Percentiles rank a stretch among this genome's conserved stretches.
These are phyloP conservation scores for Corythornis cristatus DNA, from an alignment of 2,113 vertebrate species.

Conservation along the genomic window DNA sequence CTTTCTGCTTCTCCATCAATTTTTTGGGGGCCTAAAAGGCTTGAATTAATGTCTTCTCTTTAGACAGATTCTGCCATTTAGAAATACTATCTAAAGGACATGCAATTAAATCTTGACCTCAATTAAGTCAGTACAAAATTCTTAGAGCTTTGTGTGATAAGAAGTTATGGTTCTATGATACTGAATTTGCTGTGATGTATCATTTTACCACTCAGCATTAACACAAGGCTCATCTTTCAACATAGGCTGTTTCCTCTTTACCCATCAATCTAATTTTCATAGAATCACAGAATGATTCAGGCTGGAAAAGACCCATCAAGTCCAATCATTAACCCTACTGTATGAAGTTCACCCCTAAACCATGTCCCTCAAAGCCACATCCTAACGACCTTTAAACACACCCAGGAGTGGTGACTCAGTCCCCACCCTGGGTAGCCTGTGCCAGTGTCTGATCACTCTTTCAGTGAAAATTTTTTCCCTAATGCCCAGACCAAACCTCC, in stretches of 20 bases:
- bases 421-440: too few relatives aligned
- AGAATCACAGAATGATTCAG: too few relatives aligned
- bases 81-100: constrained; percentile 23
- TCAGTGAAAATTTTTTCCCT: too few relatives aligned
- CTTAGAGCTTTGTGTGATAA: background rate
- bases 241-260: background rate
- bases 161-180: background rate
- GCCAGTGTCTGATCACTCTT: too few relatives aligned
- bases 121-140: background rate
- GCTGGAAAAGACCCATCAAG: too few relatives aligned
- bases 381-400: too few relatives aligned
- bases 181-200: background rate
- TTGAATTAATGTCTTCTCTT: constrained; percentile 15
- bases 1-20: background rate
- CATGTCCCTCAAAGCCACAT: too few relatives aligned
- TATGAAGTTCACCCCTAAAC: too few relatives aligned
- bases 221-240: background rate
- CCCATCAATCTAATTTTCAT: background rate
- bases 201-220: background rate
- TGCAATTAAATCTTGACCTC: constrained; percentile 30
- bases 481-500: too few relatives aligned
- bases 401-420: too few relatives aligned
- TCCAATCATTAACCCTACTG: too few relatives aligned
- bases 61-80: background rate
- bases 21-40: background rate